A percentile compares a stretch with the other conserved stretches of the same genome.
phyloP scores from a whole-genome alignment of 2,888 invertebrate species.

The Drosophila austrosaltans region DNA sequence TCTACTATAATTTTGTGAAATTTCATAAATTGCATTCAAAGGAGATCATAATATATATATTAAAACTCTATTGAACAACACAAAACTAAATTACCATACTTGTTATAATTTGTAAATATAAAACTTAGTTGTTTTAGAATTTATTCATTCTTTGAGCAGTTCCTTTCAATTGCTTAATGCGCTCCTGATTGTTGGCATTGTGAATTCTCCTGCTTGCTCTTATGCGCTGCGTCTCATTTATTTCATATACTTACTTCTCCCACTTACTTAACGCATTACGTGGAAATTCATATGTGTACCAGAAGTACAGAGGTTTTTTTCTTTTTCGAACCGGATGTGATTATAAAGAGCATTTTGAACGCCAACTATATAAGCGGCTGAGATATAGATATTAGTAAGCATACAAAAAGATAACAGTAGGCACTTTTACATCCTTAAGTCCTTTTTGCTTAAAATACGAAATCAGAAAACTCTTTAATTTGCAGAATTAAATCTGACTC shows the following conservation, averaged over 20 bases:
- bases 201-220: neutral
- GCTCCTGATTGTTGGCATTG: neutral
- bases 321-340: slow-evolving; percentile 8
- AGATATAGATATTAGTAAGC: slow-evolving; percentile 27
- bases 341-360: slow-evolving; percentile 17
- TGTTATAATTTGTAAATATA: too few species aligned
- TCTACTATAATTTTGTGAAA: too few species aligned
- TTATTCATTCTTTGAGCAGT: too few species aligned
- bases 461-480: slow-evolving; percentile 1
- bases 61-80: too few species aligned
- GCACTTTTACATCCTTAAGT: neutral
- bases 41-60: too few species aligned
- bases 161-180: neutral
- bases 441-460: neutral
- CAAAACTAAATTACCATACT: too few species aligned
- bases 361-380: neutral
- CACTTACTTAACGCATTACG: slow-evolving; percentile 73
- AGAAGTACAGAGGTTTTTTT: slow-evolving; percentile 10
- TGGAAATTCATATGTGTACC: slow-evolving; percentile 29
- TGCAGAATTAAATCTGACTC: neutral
- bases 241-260: slow-evolving; percentile 64
- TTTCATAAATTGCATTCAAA: too few species aligned
- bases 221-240: slow-evolving; percentile 38
- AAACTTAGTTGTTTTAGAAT: too few species aligned
- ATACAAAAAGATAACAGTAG: neutral